These are phyloP conservation scores for Argyresthia albistria DNA, from an alignment of 2,888 invertebrate genomes.

Conservation along the genomic window DNA sequence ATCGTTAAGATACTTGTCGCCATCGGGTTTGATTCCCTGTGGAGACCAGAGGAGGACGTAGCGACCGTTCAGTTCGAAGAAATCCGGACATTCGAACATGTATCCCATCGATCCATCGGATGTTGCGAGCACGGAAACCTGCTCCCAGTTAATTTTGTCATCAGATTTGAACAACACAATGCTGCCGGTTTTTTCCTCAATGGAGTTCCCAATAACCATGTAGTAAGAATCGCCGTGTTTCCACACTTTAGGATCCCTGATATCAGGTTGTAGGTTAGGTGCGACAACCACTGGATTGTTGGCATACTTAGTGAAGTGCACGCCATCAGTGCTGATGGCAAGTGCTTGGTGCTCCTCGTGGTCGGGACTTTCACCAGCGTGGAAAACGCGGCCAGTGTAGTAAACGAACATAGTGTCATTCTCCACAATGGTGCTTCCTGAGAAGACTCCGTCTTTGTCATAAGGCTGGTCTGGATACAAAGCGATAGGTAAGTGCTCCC, in stretches of 20 bases:
- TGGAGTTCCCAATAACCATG: conserved; percentile 56
- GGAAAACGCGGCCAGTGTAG: conserved; percentile 51
- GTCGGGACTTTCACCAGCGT: conserved; percentile 27
- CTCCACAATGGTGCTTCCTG: conserved; percentile 56
- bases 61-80: conserved; percentile 45
- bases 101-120: conserved; percentile 44
- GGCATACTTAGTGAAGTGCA: conserved; percentile 33
- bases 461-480: conserved; percentile 48
- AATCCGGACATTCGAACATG: conserved; percentile 69
- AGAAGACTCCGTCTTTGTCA: conserved; percentile 52
- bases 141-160: conserved; percentile 38
- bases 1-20: conserved; percentile 41
- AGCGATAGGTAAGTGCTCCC: conserved; percentile 59
- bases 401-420: conserved; percentile 36
- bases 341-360: conserved; percentile 40
- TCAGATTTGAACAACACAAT: conserved; percentile 40
- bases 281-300: conserved; percentile 43
- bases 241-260: conserved; percentile 67
- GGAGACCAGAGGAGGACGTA: conserved; percentile 54
- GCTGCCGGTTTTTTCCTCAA: conserved; percentile 34
- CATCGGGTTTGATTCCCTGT: conserved; percentile 43
- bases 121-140: conserved; percentile 29
- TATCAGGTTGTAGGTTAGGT: conserved; percentile 37
- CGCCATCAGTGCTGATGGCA: conserved; percentile 43
- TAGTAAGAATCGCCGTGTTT: conserved; percentile 40